These are phyloP conservation scores for Morone chrysops DNA, from an alignment of 2,113 vertebrate genomes.

Conservation along the genomic window DNA sequence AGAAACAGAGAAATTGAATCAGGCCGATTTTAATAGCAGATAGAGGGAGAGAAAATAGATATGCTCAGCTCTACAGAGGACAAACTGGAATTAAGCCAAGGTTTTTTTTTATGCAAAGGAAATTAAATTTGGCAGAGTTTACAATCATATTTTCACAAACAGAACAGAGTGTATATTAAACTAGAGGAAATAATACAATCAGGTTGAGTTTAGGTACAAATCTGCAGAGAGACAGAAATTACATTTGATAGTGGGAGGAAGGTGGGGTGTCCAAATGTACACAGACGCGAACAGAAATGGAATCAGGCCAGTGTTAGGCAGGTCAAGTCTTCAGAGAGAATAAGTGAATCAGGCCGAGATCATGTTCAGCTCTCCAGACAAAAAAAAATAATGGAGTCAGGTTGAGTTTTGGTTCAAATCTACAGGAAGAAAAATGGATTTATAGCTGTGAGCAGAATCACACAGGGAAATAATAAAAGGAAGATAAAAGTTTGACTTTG, in stretches of 20 bases:
- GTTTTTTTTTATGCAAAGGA: constrained; percentile 6
- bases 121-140: constrained; percentile 40
- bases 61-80: constrained; percentile 10
- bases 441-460: neutral
- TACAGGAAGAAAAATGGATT: constrained; percentile 18
- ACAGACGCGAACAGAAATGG: constrained; percentile 18
- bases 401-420: constrained; percentile 22
- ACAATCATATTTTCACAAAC: constrained; percentile 1
- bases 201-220: constrained; percentile 1
- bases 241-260: neutral
- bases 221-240: constrained; percentile 20
- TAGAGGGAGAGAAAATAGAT: constrained; percentile 12
- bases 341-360: constrained; percentile 32
- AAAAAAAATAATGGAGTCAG: neutral
- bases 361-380: constrained; percentile 22
- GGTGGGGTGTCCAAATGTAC: neutral
- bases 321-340: constrained; percentile 42
- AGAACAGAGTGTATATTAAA: neutral
- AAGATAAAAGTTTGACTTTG: neutral
- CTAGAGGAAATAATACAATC: constrained; percentile 22
- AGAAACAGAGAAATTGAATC: constrained; percentile 15
- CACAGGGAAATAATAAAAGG: neutral
- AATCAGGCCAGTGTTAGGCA: neutral
- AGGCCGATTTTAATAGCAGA: constrained; percentile 38
- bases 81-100: constrained; percentile 2